A percentile compares a stretch with the other conserved stretches of the same genome.
These are phyloP conservation scores for Torymus tubicola DNA, from an alignment of 2,888 invertebrate genomes.

Conservation along the genomic window DNA sequence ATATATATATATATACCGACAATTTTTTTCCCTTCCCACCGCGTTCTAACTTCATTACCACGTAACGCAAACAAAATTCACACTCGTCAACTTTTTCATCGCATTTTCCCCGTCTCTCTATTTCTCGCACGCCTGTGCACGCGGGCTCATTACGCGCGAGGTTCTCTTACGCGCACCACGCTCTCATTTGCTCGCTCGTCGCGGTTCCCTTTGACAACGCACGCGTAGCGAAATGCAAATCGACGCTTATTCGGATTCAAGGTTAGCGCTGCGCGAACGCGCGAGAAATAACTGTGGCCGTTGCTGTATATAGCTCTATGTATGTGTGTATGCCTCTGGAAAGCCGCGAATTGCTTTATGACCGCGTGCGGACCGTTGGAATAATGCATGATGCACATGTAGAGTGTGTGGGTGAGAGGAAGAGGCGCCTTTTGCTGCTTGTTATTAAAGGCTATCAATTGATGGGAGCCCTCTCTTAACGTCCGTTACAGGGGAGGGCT, in stretches of 20 bases:
- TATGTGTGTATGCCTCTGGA: conserved; percentile 2
- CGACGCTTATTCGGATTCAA: conserved; percentile 54
- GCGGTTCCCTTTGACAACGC: conserved; percentile 28
- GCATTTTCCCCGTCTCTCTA: too few species aligned
- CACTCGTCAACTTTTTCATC: too few species aligned
- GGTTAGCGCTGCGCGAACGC: conserved; percentile 41
- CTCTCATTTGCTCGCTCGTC: conserved; percentile 12
- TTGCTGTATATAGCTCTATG: background rate
- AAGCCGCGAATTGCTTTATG: conserved; percentile 55
- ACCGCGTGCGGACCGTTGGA: conserved; percentile 27
- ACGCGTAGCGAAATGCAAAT: conserved; percentile 36
- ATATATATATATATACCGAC: too few species aligned
- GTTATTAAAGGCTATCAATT: conserved; percentile 50
- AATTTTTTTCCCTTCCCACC: too few species aligned
- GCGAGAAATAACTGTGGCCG: conserved; percentile 45
- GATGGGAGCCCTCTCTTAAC: background rate
- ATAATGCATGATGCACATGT: conserved; percentile 8
- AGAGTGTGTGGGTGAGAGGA: background rate
- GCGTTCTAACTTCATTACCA: too few species aligned
- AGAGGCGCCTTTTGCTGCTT: conserved; percentile 12
- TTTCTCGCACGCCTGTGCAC: too few species aligned
- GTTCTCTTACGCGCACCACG: background rate
- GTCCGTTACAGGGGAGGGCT: background rate
- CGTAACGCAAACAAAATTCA: too few species aligned
- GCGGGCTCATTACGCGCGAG: background rate